Percentiles rank a stretch among this genome's conserved stretches.
These are phyloP conservation scores for Pteropus rufus DNA, from an alignment of 2,797 vertebrate species.

Conservation along the genomic window DNA sequence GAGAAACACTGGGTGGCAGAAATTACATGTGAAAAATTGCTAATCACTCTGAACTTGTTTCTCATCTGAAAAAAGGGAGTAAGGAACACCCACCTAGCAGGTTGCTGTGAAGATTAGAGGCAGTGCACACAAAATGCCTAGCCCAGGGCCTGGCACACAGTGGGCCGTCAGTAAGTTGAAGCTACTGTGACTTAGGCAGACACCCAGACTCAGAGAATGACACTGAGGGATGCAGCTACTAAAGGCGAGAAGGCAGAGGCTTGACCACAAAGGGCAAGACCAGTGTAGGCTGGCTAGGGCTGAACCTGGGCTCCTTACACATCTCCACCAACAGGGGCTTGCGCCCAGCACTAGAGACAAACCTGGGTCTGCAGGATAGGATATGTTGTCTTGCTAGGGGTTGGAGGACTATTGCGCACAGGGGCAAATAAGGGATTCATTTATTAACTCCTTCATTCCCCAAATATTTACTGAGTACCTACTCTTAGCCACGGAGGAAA, in stretches of 20 bases:
- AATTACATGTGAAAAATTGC: neutral
- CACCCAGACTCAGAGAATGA: neutral
- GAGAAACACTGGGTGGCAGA: neutral
- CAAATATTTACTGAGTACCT: neutral
- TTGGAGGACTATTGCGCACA: too few relatives aligned
- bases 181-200: neutral
- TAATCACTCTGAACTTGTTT: neutral
- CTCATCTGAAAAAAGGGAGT: neutral
- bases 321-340: neutral
- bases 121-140: rapidly evolving
- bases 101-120: neutral
- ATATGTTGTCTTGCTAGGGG: neutral
- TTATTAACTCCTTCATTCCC: neutral
- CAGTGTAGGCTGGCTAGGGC: too few relatives aligned
- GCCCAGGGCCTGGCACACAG: neutral
- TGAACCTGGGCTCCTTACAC: neutral
- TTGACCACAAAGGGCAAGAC: neutral
- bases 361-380: neutral
- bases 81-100: neutral
- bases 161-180: neutral
- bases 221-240: neutral
- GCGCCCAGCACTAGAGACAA: neutral
- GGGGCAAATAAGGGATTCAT: neutral
- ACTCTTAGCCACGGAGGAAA: neutral
- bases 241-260: neutral